phyloP scores from a whole-genome alignment of 2,888 invertebrate genomes.

The Eucriotettix oculatus region DNA sequence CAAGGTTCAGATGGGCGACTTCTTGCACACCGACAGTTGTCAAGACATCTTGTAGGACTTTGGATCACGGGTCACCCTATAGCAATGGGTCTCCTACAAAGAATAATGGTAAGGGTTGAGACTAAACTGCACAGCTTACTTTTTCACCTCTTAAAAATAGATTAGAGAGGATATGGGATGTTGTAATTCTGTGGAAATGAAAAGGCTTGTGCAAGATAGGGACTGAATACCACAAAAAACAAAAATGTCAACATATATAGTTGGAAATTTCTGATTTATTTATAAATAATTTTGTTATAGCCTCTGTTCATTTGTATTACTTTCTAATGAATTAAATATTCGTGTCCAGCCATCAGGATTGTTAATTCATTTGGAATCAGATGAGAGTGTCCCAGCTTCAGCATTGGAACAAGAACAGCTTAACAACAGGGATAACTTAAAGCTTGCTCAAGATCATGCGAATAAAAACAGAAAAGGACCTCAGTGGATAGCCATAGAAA shows the following conservation, averaged over 20 bases:
- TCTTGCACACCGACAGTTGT: slow-evolving; percentile 78
- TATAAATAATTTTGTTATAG: too few relatives aligned
- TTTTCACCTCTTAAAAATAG: too few relatives aligned
- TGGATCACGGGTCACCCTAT: slow-evolving; percentile 93
- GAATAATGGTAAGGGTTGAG: slow-evolving; percentile 44
- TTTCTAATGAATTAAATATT: neutral
- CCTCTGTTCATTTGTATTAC: too few relatives aligned
- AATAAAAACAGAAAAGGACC: slow-evolving; percentile 47
- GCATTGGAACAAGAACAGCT: slow-evolving; percentile 52
- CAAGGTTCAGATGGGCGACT: slow-evolving; percentile 62
- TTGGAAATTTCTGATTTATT: too few relatives aligned
- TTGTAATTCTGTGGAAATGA: too few relatives aligned
- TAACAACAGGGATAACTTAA: slow-evolving; percentile 82
- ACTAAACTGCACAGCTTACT: too few relatives aligned
- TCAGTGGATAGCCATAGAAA: slow-evolving; percentile 54
- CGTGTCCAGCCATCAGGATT: slow-evolving; percentile 73
- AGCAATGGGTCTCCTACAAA: slow-evolving; percentile 67
- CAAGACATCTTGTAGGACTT: slow-evolving; percentile 82
- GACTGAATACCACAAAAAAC: too few relatives aligned
- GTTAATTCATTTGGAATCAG: slow-evolving; percentile 72
- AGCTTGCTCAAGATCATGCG: slow-evolving; percentile 73
- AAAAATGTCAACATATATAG: too few relatives aligned
- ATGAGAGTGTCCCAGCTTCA: slow-evolving; percentile 62
- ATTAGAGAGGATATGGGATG: too few relatives aligned
- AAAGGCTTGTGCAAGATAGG: too few relatives aligned